Conservation (phyloP, 1,140 invertebrate species). For the Hylyphantes graminicola region DNA sequence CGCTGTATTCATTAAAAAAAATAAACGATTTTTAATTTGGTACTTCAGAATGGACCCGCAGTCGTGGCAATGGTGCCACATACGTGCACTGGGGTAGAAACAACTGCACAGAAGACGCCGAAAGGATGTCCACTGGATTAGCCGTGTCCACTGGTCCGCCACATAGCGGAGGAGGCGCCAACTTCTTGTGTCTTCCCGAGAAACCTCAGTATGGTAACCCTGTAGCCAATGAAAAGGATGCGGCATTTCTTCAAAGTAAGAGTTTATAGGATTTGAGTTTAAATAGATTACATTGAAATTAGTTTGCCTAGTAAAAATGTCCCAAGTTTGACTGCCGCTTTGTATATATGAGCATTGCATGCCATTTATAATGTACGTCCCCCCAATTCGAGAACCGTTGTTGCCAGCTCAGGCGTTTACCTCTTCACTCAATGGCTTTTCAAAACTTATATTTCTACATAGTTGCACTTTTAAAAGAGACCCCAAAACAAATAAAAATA, state of each 20-base stretch:
- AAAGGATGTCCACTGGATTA: constrained; percentile 15
- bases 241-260: constrained; percentile 5
- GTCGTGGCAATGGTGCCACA: constrained; percentile 30
- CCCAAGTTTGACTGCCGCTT: no score
- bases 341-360: no score
- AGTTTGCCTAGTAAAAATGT: no score
- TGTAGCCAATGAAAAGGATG: neutral
- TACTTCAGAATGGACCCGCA: constrained; percentile 15
- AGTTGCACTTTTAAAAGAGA: no score
- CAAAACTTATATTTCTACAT: no score
- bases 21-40: neutral
- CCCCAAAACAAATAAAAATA: no score
- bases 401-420: no score
- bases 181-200: constrained; percentile 39
- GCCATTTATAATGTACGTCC: no score
- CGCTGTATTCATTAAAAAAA: no score
- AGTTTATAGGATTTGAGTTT: neutral
- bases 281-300: no score
- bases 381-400: no score
- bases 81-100: constrained; percentile 47
- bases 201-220: neutral
- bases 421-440: no score
- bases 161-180: constrained; percentile 23
- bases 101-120: constrained; percentile 18
- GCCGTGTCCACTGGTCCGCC: neutral